phyloP scores from a whole-genome alignment of 2,888 invertebrate genomes.

The Resseliella maxima region DNA sequence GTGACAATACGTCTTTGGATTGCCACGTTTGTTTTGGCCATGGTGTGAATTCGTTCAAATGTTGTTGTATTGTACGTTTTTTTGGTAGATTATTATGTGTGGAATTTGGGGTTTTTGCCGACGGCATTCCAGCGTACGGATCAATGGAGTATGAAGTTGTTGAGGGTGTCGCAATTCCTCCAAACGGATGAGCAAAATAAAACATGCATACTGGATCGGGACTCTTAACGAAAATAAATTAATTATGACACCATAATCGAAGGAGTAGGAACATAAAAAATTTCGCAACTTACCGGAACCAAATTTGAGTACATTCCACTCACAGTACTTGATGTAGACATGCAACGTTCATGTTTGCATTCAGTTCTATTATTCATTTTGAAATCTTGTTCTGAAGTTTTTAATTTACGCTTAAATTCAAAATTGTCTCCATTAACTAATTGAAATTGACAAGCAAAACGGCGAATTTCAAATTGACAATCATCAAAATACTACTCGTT shows the following conservation, averaged over 20 bases:
- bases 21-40: constrained; percentile 37
- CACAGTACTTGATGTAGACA: constrained; percentile 60
- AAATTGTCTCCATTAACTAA: background rate
- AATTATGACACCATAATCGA: background rate
- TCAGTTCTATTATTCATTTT: constrained; percentile 55
- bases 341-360: too few relatives aligned
- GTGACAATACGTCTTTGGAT: constrained; percentile 1
- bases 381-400: too few relatives aligned
- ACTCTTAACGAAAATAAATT: constrained; percentile 58
- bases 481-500: background rate
- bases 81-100: background rate
- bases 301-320: constrained; percentile 60
- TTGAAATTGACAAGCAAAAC: background rate
- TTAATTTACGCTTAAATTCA: background rate
- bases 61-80: background rate
- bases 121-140: constrained; percentile 16
- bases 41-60: constrained; percentile 22
- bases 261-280: too few relatives aligned
- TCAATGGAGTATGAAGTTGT: constrained; percentile 62
- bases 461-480: background rate
- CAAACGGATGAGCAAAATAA: constrained; percentile 72
- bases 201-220: constrained; percentile 70
- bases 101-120: constrained; percentile 18
- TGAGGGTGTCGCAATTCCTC: constrained; percentile 69
- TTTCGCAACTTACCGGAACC: constrained; percentile 58